Evolutionary conservation across 1,140 invertebrate species (phyloP).

Genomic region (Euschistus heros): DNA sequence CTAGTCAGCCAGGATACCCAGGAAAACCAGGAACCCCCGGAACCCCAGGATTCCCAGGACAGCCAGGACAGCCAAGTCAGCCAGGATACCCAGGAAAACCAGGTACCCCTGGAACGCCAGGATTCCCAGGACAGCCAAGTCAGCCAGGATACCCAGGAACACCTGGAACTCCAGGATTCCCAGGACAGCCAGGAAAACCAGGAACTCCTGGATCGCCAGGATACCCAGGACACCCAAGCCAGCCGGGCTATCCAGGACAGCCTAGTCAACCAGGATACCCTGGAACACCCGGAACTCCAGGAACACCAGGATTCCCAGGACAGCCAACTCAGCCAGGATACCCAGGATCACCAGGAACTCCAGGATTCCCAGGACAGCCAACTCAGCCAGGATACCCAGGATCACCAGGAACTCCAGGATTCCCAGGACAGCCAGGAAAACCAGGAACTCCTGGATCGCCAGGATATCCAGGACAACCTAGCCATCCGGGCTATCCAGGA

Average conservation of each 20-base stretch:
- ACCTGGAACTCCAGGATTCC: constrained; percentile 29
- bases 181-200: constrained; percentile 29
- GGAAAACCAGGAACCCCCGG: constrained; percentile 34
- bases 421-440: constrained; percentile 31
- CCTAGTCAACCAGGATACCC: constrained; percentile 28
- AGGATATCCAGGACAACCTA: constrained; percentile 31
- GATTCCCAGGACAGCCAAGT: constrained; percentile 28
- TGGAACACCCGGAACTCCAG: constrained; percentile 28
- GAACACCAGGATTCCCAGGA: constrained; percentile 30
- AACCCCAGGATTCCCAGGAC: constrained; percentile 18
- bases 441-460: constrained; percentile 31
- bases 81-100: constrained; percentile 28
- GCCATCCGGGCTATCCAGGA: constrained; percentile 32
- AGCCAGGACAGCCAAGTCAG: constrained; percentile 23
- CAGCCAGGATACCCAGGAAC: constrained; percentile 28
- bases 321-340: constrained; percentile 27
- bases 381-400: constrained; percentile 29
- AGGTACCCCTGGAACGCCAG: constrained; percentile 29
- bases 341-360: constrained; percentile 24
- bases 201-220: constrained; percentile 21
- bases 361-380: constrained; percentile 29
- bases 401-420: constrained; percentile 26
- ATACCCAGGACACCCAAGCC: constrained; percentile 27
- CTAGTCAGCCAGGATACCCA: constrained; percentile 30
- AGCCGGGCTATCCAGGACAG: constrained; percentile 29